These are phyloP conservation scores for Drosophila persimilis DNA, from an alignment of 1,140 invertebrate species.

Conservation along the genomic window DNA sequence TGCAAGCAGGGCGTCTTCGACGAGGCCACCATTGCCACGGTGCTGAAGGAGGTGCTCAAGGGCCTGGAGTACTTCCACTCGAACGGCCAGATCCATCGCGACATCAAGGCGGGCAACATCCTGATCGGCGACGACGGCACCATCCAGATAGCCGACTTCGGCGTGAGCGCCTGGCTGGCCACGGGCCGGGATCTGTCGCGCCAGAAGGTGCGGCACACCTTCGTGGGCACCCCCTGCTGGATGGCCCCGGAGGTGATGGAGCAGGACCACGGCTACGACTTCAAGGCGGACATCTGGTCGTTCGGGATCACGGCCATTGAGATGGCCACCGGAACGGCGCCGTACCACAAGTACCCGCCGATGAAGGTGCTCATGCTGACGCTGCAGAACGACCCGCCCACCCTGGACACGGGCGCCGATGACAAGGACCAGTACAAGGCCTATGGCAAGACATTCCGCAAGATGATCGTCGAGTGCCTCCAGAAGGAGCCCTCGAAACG, in stretches of 20 bases:
- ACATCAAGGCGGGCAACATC: conserved; percentile 99
- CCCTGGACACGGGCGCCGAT: conserved; percentile 95
- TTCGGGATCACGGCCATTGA: conserved; percentile 99
- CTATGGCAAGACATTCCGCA: conserved; percentile 98
- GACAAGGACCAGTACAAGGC: conserved; percentile 99
- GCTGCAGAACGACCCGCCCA: conserved; percentile 98
- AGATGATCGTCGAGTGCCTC: conserved; percentile 96
- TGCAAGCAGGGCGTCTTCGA: conserved; percentile 99
- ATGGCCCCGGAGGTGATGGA: conserved; percentile 99
- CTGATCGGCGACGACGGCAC: conserved; percentile 98
- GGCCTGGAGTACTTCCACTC: conserved; percentile 99
- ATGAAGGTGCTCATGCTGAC: conserved; percentile 99
- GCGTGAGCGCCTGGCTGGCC: conserved; percentile 96
- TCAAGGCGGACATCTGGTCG: conserved; percentile 99
- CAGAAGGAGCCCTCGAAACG: conserved; percentile 97
- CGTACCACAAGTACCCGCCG: conserved; percentile 99
- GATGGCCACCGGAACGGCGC: conserved; percentile 98
- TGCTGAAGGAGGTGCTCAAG: conserved; percentile 98
- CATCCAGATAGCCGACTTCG: conserved; percentile 98
- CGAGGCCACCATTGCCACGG: conserved; percentile 98
- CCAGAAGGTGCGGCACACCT: conserved; percentile 97
- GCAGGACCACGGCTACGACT: conserved; percentile 99
- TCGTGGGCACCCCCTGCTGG: conserved; percentile 99
- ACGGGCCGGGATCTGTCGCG: conserved; percentile 95
- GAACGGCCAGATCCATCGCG: conserved; percentile 99